Evolutionary conservation across 1,140 invertebrate genomes (phyloP).

Genomic region (Marisa cornuarietis): DNA sequence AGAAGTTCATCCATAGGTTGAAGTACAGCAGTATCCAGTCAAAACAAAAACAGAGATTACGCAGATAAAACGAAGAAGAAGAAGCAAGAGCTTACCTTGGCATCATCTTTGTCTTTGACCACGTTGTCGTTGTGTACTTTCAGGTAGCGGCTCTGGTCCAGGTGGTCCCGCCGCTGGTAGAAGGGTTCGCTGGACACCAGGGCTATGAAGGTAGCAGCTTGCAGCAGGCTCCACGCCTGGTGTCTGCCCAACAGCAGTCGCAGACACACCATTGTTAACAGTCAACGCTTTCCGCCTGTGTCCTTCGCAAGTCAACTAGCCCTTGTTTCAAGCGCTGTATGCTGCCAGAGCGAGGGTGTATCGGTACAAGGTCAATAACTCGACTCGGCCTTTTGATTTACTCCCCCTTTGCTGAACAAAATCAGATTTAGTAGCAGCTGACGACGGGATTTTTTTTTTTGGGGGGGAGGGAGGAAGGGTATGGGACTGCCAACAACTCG

Average conservation of each 20-base stretch:
- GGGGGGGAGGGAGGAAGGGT: too few relatives aligned
- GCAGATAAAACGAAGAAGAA: neutral
- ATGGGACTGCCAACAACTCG: too few relatives aligned
- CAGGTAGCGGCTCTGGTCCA: constrained; percentile 32
- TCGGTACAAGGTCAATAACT: neutral
- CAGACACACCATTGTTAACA: constrained; percentile 8
- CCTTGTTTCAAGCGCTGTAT: neutral
- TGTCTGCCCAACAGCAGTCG: constrained; percentile 5
- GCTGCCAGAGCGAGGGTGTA: neutral
- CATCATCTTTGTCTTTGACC: constrained; percentile 25
- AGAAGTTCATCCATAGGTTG: too few relatives aligned
- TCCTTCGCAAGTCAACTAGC: neutral
- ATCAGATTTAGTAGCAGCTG: neutral
- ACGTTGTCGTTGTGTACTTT: constrained; percentile 24
- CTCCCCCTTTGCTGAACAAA: neutral
- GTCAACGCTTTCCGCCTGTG: neutral
- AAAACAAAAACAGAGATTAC: neutral
- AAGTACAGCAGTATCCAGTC: too few relatives aligned
- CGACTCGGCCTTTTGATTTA: neutral
- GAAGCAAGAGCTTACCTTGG: constrained; percentile 14
- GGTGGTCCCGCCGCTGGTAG: constrained; percentile 37
- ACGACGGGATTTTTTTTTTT: too few relatives aligned
- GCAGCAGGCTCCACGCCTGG: constrained; percentile 22
- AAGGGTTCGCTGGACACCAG: constrained; percentile 31
- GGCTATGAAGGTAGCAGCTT: constrained; percentile 21